Percentiles rank a stretch among this genome's conserved stretches.
phyloP scores from a whole-genome alignment of 1,140 invertebrate genomes.

The Ganaspis sp. region DNA sequence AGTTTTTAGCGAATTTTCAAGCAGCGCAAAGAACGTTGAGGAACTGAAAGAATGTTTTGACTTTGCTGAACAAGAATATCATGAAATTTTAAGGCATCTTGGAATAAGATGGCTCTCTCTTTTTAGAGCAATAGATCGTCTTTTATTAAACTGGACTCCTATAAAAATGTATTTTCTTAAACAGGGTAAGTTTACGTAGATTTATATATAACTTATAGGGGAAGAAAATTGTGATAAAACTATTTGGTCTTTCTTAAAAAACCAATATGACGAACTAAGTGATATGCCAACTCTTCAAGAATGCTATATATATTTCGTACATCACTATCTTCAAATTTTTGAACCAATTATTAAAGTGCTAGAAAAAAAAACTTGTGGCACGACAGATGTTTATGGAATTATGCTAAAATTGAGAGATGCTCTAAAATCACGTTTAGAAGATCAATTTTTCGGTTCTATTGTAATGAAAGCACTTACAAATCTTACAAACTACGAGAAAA shows the following conservation, averaged over 20 bases:
- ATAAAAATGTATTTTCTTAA: conserved; percentile 31
- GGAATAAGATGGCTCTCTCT: conserved; percentile 21
- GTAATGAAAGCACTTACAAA: conserved; percentile 27
- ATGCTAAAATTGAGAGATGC: conserved; percentile 33
- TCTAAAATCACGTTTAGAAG: not conserved
- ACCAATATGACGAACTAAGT: conserved; percentile 34
- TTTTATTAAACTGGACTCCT: conserved; percentile 16
- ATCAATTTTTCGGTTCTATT: conserved; percentile 34
- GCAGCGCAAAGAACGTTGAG: conserved; percentile 26
- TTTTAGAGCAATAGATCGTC: conserved; percentile 18
- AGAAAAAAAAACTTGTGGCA: conserved; percentile 15
- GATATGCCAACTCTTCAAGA: conserved; percentile 17
- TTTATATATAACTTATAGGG: conserved; percentile 30
- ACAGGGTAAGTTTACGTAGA: conserved; percentile 10
- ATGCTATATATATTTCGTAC: conserved; percentile 47
- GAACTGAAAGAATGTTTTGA: conserved; percentile 33
- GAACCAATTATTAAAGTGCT: conserved; percentile 28
- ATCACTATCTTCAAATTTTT: conserved; percentile 40
- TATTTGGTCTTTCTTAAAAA: conserved; percentile 43
- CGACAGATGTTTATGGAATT: conserved; percentile 32
- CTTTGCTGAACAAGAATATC: not conserved
- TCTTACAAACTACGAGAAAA: not conserved
- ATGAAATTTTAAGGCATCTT: conserved; percentile 2
- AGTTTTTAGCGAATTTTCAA: conserved; percentile 34
- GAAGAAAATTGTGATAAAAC: conserved; percentile 43